Percentiles rank a stretch among this genome's conserved stretches.
phyloP scores from a whole-genome alignment of 2,797 vertebrate genomes.

The Rallus crepitans region DNA sequence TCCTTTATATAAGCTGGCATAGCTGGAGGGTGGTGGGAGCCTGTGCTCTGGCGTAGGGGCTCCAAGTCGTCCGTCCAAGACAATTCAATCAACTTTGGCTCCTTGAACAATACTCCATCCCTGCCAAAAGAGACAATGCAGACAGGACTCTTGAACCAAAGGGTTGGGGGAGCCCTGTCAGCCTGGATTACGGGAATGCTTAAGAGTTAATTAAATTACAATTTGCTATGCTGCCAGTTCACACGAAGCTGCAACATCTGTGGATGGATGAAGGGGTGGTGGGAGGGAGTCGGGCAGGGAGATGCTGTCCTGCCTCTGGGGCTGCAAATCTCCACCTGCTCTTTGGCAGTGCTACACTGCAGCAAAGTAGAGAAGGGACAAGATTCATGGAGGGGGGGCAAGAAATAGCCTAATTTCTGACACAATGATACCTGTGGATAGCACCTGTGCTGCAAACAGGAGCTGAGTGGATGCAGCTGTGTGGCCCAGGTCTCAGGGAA shows the following conservation, averaged over 20 bases:
- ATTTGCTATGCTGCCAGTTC: conserved; percentile 81
- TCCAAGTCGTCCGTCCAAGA: not conserved
- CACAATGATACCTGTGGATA: fast-evolving
- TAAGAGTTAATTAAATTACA: conserved; percentile 84
- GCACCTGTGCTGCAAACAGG: fast-evolving
- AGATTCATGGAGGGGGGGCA: fast-evolving
- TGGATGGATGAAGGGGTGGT: not conserved
- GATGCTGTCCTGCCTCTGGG: not conserved
- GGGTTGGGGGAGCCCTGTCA: conserved; percentile 49
- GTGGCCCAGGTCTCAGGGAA: not conserved
- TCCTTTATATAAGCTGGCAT: fast-evolving
- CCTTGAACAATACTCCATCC: not conserved
- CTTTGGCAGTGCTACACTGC: not conserved
- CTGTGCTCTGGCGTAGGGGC: not conserved
- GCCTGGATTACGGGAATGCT: conserved; percentile 61
- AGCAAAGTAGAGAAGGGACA: not conserved
- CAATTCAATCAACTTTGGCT: not conserved
- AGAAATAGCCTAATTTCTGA: not conserved
- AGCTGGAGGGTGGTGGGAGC: not conserved
- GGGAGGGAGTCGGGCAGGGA: conserved; percentile 57
- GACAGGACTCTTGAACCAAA: not conserved
- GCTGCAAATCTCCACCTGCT: not conserved
- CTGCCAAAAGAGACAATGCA: conserved; percentile 7
- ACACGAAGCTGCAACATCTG: conserved; percentile 71
- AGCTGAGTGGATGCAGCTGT: not conserved